Evolutionary conservation across 2,113 vertebrate genomes (phyloP).

Genomic region (Apistogramma diplotaenia): DNA sequence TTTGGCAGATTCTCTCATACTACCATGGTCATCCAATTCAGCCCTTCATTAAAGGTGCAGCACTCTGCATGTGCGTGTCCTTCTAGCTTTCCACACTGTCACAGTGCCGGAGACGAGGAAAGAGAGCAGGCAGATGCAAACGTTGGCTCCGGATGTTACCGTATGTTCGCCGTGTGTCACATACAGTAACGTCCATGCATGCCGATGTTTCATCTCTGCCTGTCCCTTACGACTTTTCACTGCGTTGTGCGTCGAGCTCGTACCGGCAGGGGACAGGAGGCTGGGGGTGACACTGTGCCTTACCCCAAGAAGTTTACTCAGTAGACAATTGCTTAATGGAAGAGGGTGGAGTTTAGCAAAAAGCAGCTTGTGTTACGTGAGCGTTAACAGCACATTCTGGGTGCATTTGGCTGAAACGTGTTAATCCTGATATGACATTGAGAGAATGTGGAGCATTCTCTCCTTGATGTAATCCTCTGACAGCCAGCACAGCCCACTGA

Average conservation of each 20-base stretch:
- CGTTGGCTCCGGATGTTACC: not conserved
- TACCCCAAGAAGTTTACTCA: conserved; percentile 13
- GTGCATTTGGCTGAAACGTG: conserved; percentile 22
- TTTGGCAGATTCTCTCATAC: conserved; percentile 1
- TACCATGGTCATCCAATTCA: conserved; percentile 15
- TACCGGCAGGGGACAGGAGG: conserved; percentile 19
- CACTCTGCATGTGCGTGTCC: not conserved
- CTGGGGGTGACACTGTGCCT: not conserved
- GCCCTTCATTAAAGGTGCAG: not conserved
- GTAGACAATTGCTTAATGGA: conserved; percentile 4
- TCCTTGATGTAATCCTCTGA: conserved; percentile 37
- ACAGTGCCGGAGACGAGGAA: not conserved
- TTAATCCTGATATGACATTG: conserved; percentile 36
- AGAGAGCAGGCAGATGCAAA: not conserved
- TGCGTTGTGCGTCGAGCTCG: conserved; percentile 2
- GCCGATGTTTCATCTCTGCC: conserved; percentile 30
- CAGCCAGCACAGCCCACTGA: not conserved
- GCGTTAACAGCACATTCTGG: not conserved
- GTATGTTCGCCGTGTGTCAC: not conserved
- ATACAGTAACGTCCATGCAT: not conserved
- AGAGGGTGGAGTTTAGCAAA: conserved; percentile 7
- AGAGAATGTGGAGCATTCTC: conserved; percentile 18
- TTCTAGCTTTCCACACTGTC: not conserved
- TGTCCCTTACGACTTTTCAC: not conserved
- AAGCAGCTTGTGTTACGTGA: not conserved